These are phyloP conservation scores for Sinocyclocheilus anshuiensis DNA, from an alignment of 2,113 vertebrate genomes.

Conservation along the genomic window DNA sequence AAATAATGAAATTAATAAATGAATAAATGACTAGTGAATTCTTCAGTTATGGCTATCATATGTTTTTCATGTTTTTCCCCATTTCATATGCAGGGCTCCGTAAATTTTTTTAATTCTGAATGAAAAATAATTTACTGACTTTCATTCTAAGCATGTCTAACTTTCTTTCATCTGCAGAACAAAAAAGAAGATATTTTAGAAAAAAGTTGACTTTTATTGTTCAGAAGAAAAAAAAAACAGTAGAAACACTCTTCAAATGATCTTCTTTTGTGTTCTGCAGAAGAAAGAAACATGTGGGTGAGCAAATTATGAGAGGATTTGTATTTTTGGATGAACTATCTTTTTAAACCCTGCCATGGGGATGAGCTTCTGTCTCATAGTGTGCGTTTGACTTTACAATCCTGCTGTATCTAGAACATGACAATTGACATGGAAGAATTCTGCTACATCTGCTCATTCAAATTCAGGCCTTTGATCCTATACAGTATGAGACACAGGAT, in stretches of 20 bases:
- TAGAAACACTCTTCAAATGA: background rate
- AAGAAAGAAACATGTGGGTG: background rate
- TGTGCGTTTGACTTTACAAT: background rate
- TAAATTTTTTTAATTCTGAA: background rate
- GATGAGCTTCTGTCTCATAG: background rate
- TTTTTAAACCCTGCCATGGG: background rate
- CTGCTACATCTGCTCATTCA: background rate
- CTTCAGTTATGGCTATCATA: no score
- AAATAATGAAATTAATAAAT: no score
- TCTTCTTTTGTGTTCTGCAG: background rate
- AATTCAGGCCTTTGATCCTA: conserved; percentile 6
- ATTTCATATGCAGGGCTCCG: no score
- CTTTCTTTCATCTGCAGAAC: no score
- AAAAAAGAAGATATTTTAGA: background rate
- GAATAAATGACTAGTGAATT: no score
- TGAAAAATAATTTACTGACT: background rate
- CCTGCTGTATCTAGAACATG: background rate
- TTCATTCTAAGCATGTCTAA: background rate
- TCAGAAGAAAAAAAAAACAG: background rate
- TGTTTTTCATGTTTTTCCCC: no score
- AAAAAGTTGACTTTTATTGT: background rate
- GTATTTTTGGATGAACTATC: background rate
- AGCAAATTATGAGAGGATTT: background rate
- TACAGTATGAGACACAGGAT: background rate
- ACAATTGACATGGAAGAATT: background rate